Conservation (phyloP, 2,797 vertebrate genomes). For the Botia kubotai region DNA sequence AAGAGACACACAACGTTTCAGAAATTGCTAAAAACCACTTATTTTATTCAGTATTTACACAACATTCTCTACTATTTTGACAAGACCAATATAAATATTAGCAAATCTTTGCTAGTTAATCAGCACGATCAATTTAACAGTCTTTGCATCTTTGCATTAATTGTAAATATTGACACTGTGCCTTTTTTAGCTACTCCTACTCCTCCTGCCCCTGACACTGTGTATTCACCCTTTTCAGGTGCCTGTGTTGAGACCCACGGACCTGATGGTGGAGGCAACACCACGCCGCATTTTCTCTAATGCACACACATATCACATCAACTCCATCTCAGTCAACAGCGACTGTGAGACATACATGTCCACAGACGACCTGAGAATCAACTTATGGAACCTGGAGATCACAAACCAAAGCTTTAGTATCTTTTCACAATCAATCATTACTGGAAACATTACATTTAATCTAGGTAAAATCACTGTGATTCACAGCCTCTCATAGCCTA, state of each 20-base stretch:
- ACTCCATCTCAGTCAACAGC: constrained; percentile 91
- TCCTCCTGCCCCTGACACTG: too few relatives aligned
- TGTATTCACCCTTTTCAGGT: constrained; percentile 71
- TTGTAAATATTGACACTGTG: too few relatives aligned
- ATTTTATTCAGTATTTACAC: too few relatives aligned
- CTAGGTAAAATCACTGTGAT: not conserved
- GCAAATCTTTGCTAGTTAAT: too few relatives aligned
- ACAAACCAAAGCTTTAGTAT: constrained; percentile 92
- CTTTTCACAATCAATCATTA: constrained; percentile 69
- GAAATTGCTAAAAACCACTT: too few relatives aligned
- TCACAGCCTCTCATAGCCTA: not conserved
- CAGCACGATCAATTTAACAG: too few relatives aligned
- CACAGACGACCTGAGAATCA: constrained; percentile 88
- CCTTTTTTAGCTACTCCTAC: too few relatives aligned
- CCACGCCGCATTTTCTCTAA: constrained; percentile 87
- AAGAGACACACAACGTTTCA: too few relatives aligned
- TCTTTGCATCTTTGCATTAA: too few relatives aligned
- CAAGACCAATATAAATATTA: too few relatives aligned
- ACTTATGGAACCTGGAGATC: constrained; percentile 90
- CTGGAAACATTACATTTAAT: not conserved
- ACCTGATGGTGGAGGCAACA: constrained; percentile 90
- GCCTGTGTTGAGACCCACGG: constrained; percentile 87
- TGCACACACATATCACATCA: constrained; percentile 89
- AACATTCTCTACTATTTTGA: too few relatives aligned
- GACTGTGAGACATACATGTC: constrained; percentile 92